Percentiles rank a stretch among this genome's conserved stretches.
Conservation (phyloP, 2,113 vertebrate genomes). For the Daboia siamensis region DNA sequence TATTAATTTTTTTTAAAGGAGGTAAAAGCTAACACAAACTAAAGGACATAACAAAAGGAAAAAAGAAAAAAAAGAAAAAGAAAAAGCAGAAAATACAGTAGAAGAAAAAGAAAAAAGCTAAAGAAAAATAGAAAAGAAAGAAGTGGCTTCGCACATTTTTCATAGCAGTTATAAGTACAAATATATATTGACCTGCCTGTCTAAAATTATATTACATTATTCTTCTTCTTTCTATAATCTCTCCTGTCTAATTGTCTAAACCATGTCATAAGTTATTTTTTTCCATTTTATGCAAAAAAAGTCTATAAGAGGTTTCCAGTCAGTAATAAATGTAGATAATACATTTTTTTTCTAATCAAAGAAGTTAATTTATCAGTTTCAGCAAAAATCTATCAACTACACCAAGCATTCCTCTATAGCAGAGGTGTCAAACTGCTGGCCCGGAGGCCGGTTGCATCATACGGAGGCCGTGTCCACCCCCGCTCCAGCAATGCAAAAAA, state of each 20-base stretch:
- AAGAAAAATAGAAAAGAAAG: neutral
- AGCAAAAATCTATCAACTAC: neutral
- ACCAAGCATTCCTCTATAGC: neutral
- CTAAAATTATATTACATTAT: neutral
- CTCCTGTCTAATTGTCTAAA: neutral
- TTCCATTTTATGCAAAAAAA: neutral
- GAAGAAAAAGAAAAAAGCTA: neutral
- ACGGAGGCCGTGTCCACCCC: too few relatives aligned
- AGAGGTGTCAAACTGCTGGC: neutral
- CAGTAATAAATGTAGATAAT: neutral
- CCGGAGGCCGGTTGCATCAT: too few relatives aligned
- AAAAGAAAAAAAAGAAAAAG: neutral
- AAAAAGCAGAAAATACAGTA: neutral
- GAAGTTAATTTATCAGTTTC: neutral
- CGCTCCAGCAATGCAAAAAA: too few relatives aligned
- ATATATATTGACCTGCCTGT: neutral
- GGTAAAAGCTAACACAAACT: neutral
- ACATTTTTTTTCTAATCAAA: neutral
- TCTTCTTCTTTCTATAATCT: neutral
- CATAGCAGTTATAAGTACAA: neutral
- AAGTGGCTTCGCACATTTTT: neutral
- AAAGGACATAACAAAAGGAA: neutral
- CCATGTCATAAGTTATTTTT: neutral
- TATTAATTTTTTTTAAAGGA: neutral
- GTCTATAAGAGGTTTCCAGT: neutral